phyloP scores from a whole-genome alignment of 2,113 vertebrate genomes.

The Gulo gulo region DNA sequence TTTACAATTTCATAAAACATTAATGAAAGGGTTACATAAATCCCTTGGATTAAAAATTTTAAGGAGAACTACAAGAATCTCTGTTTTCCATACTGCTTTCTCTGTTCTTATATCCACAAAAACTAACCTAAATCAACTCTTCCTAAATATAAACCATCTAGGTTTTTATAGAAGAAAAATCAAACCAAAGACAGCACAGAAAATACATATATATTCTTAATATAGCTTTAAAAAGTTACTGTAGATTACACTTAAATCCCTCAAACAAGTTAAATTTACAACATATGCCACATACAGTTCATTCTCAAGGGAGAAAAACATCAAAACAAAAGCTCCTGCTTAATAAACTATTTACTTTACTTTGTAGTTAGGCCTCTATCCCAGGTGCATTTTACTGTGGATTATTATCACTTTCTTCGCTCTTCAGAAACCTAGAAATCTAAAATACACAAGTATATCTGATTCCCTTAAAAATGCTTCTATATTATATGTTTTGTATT shows the following conservation, averaged over 20 bases:
- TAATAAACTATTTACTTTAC: slow-evolving; percentile 32
- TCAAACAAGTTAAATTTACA: slow-evolving; percentile 48
- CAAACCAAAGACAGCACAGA: slow-evolving; percentile 13
- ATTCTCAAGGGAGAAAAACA: slow-evolving; percentile 49
- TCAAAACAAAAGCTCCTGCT: slow-evolving; percentile 36
- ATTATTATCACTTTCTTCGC: slow-evolving; percentile 13
- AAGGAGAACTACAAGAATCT: slow-evolving; percentile 49
- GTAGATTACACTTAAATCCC: neutral
- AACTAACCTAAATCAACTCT: slow-evolving; percentile 10
- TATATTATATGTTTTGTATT: neutral
- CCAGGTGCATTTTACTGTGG: slow-evolving; percentile 13
- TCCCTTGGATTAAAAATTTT: slow-evolving; percentile 57
- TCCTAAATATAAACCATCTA: slow-evolving; percentile 41
- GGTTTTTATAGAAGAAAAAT: slow-evolving; percentile 35
- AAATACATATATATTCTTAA: neutral
- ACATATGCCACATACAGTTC: slow-evolving; percentile 14
- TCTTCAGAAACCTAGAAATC: slow-evolving; percentile 32
- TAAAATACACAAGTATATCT: neutral
- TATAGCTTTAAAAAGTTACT: neutral
- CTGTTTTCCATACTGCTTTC: slow-evolving; percentile 25
- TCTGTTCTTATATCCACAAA: neutral
- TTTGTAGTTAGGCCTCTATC: slow-evolving; percentile 21
- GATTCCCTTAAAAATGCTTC: slow-evolving; percentile 32
- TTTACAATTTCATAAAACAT: slow-evolving; percentile 70
- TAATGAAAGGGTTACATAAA: slow-evolving; percentile 77